Evolutionary conservation across 2,113 vertebrate genomes (phyloP).

Genomic region (Serranochromis macrocephalus): DNA sequence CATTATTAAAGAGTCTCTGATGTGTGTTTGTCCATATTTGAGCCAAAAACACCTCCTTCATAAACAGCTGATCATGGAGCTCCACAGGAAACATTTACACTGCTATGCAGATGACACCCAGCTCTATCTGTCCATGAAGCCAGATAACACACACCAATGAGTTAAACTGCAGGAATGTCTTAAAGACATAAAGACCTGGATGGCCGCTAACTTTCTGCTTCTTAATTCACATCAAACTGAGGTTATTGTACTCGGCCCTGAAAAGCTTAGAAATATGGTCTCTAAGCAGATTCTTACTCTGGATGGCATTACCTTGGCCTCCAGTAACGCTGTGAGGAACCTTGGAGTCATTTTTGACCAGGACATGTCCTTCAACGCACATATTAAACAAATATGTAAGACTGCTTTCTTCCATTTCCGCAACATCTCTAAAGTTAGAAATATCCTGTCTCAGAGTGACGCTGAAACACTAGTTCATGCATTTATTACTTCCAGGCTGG

Average conservation of each 20-base stretch:
- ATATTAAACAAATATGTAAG: too few species aligned
- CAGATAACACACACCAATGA: not conserved
- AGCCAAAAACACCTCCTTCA: not conserved
- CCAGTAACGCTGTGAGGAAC: too few species aligned
- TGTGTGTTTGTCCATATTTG: not conserved
- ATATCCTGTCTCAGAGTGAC: too few species aligned
- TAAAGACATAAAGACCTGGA: not conserved
- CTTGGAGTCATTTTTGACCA: too few species aligned
- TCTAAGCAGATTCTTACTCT: rapidly evolving
- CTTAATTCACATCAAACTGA: rapidly evolving
- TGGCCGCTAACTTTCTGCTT: not conserved
- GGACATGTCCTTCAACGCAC: too few species aligned
- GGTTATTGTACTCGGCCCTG: rapidly evolving
- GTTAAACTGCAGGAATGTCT: not conserved
- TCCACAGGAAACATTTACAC: rapidly evolving
- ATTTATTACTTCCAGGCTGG: too few species aligned
- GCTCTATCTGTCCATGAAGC: not conserved
- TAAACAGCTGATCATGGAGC: not conserved
- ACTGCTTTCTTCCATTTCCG: too few species aligned
- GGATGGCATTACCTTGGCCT: too few species aligned
- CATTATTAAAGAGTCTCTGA: not conserved
- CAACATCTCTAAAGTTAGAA: too few species aligned
- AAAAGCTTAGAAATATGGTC: rapidly evolving
- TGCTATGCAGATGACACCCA: not conserved
- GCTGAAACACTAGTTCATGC: too few species aligned